A percentile compares a stretch with the other conserved stretches of the same genome.
phyloP scores from a whole-genome alignment of 2,888 invertebrate species.

The Diaperis boleti region DNA sequence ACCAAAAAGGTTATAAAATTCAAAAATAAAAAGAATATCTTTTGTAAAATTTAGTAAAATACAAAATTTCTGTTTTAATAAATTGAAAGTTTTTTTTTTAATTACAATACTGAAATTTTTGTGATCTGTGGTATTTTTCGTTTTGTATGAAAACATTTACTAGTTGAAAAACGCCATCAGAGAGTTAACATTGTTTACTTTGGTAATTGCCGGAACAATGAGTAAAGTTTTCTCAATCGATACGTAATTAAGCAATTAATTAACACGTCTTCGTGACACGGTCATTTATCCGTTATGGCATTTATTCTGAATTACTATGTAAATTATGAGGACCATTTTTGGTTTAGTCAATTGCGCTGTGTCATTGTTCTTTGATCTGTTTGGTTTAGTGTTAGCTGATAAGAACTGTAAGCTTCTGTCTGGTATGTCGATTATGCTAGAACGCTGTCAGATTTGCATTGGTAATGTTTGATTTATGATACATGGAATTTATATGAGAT shows the following conservation, averaged over 20 bases:
- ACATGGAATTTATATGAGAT: conserved; percentile 9
- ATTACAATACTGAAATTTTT: no score
- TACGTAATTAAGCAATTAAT: conserved; percentile 61
- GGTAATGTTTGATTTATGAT: conserved; percentile 34
- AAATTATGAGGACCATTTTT: conserved; percentile 30
- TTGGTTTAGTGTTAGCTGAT: conserved; percentile 20
- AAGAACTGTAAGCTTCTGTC: conserved; percentile 30
- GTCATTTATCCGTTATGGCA: conserved; percentile 40
- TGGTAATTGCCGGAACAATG: conserved; percentile 64
- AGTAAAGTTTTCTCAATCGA: conserved; percentile 62
- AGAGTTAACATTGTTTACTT: conserved; percentile 58
- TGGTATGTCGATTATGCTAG: conserved; percentile 22
- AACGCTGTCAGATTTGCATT: conserved; percentile 29
- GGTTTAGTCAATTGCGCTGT: conserved; percentile 15
- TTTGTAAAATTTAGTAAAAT: no score
- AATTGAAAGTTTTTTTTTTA: no score
- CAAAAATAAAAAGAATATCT: no score
- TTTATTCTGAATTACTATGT: conserved; percentile 33
- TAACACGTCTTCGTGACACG: conserved; percentile 55
- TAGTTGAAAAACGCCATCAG: conserved; percentile 41
- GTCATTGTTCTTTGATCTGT: conserved; percentile 32
- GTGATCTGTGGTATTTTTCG: conserved; percentile 14
- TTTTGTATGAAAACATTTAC: conserved; percentile 18
- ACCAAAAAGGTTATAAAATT: no score
- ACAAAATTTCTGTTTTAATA: no score